Evolutionary conservation across 37 sponge, comb jelly and placozoan species (phyloP), one percentile per base, ranked within the genome.

Genomic region (Aplysina aerophoba): DNA sequence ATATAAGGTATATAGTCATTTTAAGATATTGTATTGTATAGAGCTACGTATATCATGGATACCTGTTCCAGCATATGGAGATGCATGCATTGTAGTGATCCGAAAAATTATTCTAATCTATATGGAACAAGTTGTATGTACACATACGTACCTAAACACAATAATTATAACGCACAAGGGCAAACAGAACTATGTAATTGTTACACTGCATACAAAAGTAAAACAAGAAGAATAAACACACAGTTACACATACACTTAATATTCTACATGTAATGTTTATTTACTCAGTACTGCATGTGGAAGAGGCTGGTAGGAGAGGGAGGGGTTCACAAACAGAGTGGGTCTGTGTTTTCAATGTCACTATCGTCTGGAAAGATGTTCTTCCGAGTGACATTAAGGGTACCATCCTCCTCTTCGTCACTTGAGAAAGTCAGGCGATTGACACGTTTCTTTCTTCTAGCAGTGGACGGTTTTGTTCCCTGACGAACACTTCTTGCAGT

Each of bases 341-440:
- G 80, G 35, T 79, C 80, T 11, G 39, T 25, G 28, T 79, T 79
- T 36, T 79, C 80, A 14, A 5, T 31, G 25, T 79, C 80, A 0
- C 56, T 79, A 19, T 15, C 25, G 30, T 25, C 56, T 8, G 28
- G 30, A 27, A 36, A 55, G 59, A 55, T 36, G 59, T 36, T 27
- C 59, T 39, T 57, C 58, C 39, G 24, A 4, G 80, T 35, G 15
- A 22, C 55, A 12, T 30, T 39, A 4, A 30, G 28, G 17, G 25
- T 30, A 13, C 12, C 36, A 36, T 60, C 62, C 4, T 39, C 41
- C 33, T 81, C 82, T 19, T 59, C 63, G 21, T 50, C 57, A 50
- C 63, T 64, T 59, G 57, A 81, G 39, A 81, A 35, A 4, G 35
- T 30, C 14, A 74, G 44, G 6, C 44, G 50, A 8, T 44, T 44